A percentile compares a stretch with the other conserved stretches of the same genome.
Evolutionary conservation across 1,140 invertebrate genomes (phyloP).

Genomic region (Microplitis demolitor): DNA sequence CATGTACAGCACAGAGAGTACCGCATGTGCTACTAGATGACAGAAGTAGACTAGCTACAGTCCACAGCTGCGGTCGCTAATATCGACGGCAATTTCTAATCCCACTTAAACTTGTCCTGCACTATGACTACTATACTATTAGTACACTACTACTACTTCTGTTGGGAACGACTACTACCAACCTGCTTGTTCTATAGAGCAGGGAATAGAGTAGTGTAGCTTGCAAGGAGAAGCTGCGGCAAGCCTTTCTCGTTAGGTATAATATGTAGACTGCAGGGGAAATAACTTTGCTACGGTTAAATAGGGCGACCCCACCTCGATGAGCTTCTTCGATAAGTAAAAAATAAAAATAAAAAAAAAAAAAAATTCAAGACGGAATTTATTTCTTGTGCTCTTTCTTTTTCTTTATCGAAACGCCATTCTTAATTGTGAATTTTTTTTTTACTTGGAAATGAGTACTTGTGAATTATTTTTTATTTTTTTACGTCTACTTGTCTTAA

Average conservation of each 20-base stretch:
- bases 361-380: no score
- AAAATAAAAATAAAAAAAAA: no score
- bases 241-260: slow-evolving; percentile 7
- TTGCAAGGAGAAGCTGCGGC: not conserved
- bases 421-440: not conserved
- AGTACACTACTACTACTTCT: no score
- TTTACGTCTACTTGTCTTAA: not conserved
- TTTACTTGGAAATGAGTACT: not conserved
- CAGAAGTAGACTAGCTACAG: not conserved
- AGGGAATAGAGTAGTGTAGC: not conserved
- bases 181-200: not conserved
- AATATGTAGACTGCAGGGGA: slow-evolving; percentile 8
- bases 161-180: no score
- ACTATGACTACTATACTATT: not conserved
- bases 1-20: no score
- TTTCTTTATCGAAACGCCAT: not conserved
- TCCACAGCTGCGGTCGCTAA: slow-evolving; percentile 20
- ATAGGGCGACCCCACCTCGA: not conserved
- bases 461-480: not conserved
- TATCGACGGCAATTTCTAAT: slow-evolving; percentile 30
- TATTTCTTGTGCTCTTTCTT: not conserved
- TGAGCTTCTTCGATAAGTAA: not conserved
- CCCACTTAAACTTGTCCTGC: slow-evolving; percentile 27
- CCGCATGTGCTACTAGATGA: slow-evolving; percentile 14
- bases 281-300: slow-evolving; percentile 7